Evolutionary conservation across 2,797 vertebrate genomes (phyloP).

Genomic region (Lophotriccus pileatus): DNA sequence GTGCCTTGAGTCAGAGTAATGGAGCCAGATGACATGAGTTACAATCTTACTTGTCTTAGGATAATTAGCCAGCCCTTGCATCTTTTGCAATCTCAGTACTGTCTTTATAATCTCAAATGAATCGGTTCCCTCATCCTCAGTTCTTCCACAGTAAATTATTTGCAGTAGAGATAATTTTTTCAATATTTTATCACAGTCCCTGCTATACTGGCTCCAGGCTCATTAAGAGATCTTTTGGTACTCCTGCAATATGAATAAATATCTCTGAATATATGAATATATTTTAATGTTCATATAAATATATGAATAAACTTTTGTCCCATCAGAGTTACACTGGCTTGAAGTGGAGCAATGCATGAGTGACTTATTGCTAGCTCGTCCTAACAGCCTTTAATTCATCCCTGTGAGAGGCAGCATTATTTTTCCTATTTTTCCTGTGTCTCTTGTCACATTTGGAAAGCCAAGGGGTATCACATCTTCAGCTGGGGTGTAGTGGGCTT

Average conservation of each 20-base stretch:
- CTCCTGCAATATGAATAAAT: slow-evolving; percentile 16
- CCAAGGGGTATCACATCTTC: background rate
- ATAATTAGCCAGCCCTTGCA: background rate
- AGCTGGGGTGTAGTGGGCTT: background rate
- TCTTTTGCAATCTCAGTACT: background rate
- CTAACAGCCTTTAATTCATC: background rate
- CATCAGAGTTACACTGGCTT: background rate
- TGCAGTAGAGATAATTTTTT: background rate
- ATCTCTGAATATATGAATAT: background rate
- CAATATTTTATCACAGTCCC: background rate
- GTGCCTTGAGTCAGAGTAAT: background rate
- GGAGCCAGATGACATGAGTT: background rate
- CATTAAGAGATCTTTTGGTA: background rate
- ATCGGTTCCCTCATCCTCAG: background rate
- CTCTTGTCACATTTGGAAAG: background rate
- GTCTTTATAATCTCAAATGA: background rate
- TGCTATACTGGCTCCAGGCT: background rate
- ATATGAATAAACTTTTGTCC: background rate
- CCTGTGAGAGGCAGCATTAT: background rate
- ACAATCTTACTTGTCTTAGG: background rate
- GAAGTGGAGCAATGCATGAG: background rate
- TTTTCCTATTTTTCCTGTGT: background rate
- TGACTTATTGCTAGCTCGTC: background rate
- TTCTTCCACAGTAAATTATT: slow-evolving; percentile 8
- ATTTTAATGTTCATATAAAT: background rate